These are phyloP conservation scores for Taxidea taxus DNA, from an alignment of 2,113 vertebrate species.

Conservation along the genomic window DNA sequence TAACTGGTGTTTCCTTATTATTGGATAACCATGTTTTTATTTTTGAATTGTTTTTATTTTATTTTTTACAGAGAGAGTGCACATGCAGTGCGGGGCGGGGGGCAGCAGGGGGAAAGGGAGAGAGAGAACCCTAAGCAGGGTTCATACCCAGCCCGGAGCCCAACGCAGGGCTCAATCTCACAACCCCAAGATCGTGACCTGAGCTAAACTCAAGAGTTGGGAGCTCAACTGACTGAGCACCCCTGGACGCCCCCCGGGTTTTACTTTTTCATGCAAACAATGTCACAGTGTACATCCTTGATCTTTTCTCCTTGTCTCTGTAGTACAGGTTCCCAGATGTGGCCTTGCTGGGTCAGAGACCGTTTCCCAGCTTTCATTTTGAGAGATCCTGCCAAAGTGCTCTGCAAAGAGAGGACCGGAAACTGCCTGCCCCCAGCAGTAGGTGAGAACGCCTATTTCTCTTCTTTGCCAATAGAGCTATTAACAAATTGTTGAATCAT, in stretches of 20 bases:
- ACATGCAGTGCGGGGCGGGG: not conserved
- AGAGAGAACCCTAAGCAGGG: not conserved
- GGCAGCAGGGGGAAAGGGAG: not conserved
- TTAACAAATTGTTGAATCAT: slow-evolving; percentile 5
- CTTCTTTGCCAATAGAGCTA: not conserved
- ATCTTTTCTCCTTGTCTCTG: not conserved
- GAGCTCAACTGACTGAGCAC: not conserved
- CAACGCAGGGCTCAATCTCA: not conserved
- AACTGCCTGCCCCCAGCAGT: not conserved
- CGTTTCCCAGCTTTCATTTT: not conserved
- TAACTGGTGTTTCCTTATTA: slow-evolving; percentile 1
- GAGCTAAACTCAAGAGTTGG: not conserved
- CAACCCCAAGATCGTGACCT: not conserved
- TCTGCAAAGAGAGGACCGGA: not conserved
- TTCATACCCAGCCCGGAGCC: not conserved
- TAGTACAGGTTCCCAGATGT: not conserved
- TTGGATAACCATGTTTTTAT: not conserved
- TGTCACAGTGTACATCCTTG: not conserved
- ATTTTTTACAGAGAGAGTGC: not conserved
- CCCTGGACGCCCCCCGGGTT: not conserved
- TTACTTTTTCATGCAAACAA: not conserved
- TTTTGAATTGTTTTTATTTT: not conserved
- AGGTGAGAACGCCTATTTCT: not conserved
- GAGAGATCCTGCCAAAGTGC: not conserved
- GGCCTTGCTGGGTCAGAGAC: not conserved